These are phyloP conservation scores for Brachionus angularis DNA, from an alignment of 1,140 invertebrate genomes.

Conservation along the genomic window DNA sequence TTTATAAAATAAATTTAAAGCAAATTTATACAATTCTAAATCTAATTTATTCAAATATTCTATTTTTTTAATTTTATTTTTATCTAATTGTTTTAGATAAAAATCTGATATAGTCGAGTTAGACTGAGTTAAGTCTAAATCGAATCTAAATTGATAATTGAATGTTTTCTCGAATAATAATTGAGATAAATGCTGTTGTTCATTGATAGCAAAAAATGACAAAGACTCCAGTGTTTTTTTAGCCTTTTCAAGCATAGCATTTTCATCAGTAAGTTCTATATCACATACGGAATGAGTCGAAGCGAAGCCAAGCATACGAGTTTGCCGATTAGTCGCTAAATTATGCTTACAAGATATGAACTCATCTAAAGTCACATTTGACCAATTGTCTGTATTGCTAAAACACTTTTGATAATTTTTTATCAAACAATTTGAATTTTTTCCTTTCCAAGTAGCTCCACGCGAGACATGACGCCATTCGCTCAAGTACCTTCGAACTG, in stretches of 20 bases:
- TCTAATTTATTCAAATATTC: conserved; percentile 79
- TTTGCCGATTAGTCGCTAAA: conserved; percentile 90
- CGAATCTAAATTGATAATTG: conserved; percentile 74
- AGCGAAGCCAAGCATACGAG: conserved; percentile 79
- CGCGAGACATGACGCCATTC: conserved; percentile 91
- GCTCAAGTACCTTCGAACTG: conserved; percentile 75
- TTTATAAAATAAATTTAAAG: conserved; percentile 78
- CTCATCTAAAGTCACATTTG: conserved; percentile 64
- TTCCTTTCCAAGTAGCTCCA: conserved; percentile 85
- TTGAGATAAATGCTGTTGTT: conserved; percentile 44
- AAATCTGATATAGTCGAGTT: conserved; percentile 64
- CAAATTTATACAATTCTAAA: conserved; percentile 86
- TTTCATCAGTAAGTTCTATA: conserved; percentile 71
- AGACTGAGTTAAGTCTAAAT: conserved; percentile 79
- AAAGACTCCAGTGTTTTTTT: not conserved
- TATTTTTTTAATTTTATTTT: conserved; percentile 70
- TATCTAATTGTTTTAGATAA: conserved; percentile 65
- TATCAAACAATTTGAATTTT: conserved; percentile 65
- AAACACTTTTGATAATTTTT: not conserved
- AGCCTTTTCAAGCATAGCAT: conserved; percentile 62
- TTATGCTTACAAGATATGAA: conserved; percentile 86
- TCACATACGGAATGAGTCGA: conserved; percentile 58
- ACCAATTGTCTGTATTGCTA: conserved; percentile 44
- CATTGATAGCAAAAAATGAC: conserved; percentile 18
- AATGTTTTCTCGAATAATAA: conserved; percentile 86